Conservation (phyloP, 2,113 vertebrate genomes). For the Ancistrus triradiatus region DNA sequence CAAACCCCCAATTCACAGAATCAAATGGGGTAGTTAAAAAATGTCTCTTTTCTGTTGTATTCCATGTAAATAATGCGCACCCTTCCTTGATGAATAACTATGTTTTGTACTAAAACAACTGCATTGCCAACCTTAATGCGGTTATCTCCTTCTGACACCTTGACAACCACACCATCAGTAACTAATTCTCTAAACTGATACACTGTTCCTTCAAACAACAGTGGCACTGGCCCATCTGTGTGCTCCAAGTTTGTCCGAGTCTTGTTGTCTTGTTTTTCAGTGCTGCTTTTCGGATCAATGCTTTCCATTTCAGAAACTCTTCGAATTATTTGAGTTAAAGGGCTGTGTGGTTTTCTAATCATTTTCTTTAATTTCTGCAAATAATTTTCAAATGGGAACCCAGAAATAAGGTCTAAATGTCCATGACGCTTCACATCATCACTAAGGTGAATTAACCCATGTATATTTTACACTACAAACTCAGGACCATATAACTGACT, state of each 20-base stretch:
- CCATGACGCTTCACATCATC: constrained; percentile 30
- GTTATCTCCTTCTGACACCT: constrained; percentile 18
- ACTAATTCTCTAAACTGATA: constrained; percentile 12
- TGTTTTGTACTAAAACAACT: constrained; percentile 27
- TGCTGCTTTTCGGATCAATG: no score
- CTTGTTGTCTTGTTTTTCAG: neutral
- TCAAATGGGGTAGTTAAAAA: constrained; percentile 15
- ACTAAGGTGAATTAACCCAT: constrained; percentile 25
- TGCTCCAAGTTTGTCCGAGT: constrained; percentile 9
- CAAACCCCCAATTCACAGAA: constrained; percentile 7
- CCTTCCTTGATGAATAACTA: constrained; percentile 12
- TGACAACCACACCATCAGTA: constrained; percentile 6
- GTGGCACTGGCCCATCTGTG: constrained; percentile 11
- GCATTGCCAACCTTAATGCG: constrained; percentile 9
- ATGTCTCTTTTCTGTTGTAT: constrained; percentile 7
- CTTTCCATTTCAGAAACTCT: constrained; percentile 20
- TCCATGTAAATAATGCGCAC: constrained; percentile 18
- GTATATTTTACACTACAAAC: constrained; percentile 31
- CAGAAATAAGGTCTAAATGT: constrained; percentile 16
- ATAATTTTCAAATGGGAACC: constrained; percentile 26
- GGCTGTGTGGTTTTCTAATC: constrained; percentile 1
- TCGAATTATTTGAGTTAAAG: constrained; percentile 20
- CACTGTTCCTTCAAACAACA: neutral
- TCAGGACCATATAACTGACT: constrained; percentile 25
- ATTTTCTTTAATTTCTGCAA: constrained; percentile 7